These are phyloP conservation scores for Trochalopteron elliotii DNA, from an alignment of 2,113 vertebrate genomes.

Conservation along the genomic window DNA sequence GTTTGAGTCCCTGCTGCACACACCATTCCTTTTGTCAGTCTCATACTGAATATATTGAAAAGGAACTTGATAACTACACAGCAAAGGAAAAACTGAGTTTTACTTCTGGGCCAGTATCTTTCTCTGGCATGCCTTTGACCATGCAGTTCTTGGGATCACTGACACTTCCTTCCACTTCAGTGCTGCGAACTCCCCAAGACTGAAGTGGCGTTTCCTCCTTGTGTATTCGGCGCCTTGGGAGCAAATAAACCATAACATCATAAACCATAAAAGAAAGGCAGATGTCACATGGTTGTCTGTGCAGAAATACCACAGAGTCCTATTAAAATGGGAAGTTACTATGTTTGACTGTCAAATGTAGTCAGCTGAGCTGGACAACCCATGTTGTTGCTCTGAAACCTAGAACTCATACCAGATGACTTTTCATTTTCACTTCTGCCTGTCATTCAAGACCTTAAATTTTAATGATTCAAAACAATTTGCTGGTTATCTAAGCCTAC, in stretches of 20 bases:
- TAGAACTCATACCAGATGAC: not conserved
- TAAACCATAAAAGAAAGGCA: not conserved
- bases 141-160: fast-evolving
- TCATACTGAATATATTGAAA: not conserved
- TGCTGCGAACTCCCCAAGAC: not conserved
- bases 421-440: constrained; percentile 31
- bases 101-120: not conserved
- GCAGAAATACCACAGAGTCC: not conserved
- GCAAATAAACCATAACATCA: not conserved
- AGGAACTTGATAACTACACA: not conserved
- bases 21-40: not conserved
- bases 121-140: not conserved
- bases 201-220: not conserved
- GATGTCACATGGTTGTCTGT: not conserved
- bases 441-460: not conserved
- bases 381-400: not conserved
- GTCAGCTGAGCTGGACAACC: not conserved
- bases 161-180: not conserved
- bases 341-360: not conserved
- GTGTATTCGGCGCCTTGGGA: not conserved
- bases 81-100: not conserved
- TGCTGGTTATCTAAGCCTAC: not conserved
- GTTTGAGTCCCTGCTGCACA: not conserved
- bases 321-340: not conserved
- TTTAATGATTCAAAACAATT: not conserved